phyloP scores from a whole-genome alignment of 2,888 invertebrate species.

The Clostera curtula region DNA sequence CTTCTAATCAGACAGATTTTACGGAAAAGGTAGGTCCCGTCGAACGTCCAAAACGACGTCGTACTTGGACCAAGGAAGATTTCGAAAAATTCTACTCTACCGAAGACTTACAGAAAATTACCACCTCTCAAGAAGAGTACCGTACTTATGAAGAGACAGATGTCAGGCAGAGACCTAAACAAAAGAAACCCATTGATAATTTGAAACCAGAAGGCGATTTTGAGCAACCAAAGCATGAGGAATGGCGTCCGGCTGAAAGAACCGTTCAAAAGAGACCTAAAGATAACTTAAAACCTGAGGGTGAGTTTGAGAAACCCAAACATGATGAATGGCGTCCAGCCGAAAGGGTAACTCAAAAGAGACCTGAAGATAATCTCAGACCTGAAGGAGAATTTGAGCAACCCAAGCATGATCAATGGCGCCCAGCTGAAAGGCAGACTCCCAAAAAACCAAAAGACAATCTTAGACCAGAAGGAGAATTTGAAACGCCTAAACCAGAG shows the following conservation, averaged over 20 bases:
- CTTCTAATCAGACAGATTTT: conserved; percentile 78
- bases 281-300: conserved; percentile 75
- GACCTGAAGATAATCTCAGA: conserved; percentile 67
- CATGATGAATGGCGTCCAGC: conserved; percentile 55
- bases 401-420: conserved; percentile 50
- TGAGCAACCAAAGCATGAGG: conserved; percentile 14
- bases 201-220: conserved; percentile 73
- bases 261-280: conserved; percentile 71
- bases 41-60: conserved; percentile 76
- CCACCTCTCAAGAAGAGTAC: conserved; percentile 81
- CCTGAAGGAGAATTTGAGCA: conserved; percentile 66
- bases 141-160: conserved; percentile 76
- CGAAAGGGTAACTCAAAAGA: conserved; percentile 34
- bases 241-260: conserved; percentile 69
- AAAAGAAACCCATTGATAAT: conserved; percentile 74
- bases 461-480: conserved; percentile 72
- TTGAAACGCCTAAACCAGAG: conserved; percentile 35
- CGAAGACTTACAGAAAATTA: conserved; percentile 69
- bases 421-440: conserved; percentile 58
- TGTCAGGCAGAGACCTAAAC: conserved; percentile 61
- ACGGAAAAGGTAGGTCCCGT: conserved; percentile 73
- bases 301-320: conserved; percentile 66
- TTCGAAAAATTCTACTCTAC: conserved; percentile 80
- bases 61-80: conserved; percentile 84
- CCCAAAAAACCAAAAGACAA: conserved; percentile 74